Evolutionary conservation across 1,140 invertebrate genomes (phyloP).

Genomic region (Leptestheria dahalacensis): DNA sequence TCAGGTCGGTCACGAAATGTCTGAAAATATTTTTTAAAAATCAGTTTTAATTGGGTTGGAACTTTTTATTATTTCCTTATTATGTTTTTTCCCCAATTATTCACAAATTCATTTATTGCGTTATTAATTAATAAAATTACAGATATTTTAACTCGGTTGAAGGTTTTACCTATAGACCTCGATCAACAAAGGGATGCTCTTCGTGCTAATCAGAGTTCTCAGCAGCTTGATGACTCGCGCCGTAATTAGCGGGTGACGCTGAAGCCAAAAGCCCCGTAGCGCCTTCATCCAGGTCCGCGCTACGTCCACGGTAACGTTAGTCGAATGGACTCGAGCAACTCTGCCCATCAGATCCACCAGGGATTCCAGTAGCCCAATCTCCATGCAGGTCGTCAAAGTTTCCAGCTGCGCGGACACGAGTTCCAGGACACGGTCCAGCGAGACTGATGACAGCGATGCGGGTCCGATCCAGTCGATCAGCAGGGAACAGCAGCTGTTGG

Average conservation of each 20-base stretch:
- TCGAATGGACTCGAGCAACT: background rate
- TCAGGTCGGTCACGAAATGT: too few species aligned
- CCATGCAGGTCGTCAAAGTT: background rate
- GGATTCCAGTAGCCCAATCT: background rate
- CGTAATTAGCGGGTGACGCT: background rate
- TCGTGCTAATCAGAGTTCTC: conserved; percentile 5
- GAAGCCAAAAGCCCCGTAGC: background rate
- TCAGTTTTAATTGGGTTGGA: conserved; percentile 1
- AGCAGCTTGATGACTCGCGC: conserved; percentile 5
- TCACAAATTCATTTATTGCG: background rate
- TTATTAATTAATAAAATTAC: background rate
- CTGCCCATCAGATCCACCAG: background rate
- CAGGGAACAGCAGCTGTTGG: conserved; percentile 1
- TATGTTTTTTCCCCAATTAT: too few species aligned
- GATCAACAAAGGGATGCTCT: conserved; percentile 11
- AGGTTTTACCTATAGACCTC: conserved; percentile 11
- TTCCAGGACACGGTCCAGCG: background rate
- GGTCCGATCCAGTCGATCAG: background rate
- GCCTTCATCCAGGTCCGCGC: background rate
- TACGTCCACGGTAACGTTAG: background rate
- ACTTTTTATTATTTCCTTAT: too few species aligned
- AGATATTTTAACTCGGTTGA: background rate
- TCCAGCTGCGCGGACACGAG: background rate
- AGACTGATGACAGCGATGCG: background rate
- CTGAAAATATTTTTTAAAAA: too few species aligned